Evolutionary conservation across 1,140 invertebrate genomes (phyloP).

Genomic region (Zaprionus capensis): DNA sequence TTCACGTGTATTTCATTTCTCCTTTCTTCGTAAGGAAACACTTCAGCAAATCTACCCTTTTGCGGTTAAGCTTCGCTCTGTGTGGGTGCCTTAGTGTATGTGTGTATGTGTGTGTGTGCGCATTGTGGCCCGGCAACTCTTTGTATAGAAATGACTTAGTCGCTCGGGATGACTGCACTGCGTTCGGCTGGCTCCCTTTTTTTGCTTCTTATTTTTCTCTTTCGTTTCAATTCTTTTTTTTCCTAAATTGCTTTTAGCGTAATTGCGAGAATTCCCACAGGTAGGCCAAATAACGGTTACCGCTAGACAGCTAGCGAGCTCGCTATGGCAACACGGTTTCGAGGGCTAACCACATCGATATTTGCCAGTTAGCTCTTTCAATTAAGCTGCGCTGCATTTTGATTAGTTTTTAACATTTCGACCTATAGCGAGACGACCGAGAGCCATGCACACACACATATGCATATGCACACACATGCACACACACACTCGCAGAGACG

Average conservation of each 20-base stretch:
- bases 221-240: constrained; percentile 23
- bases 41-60: constrained; percentile 32
- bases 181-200: constrained; percentile 20
- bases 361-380: constrained; percentile 63
- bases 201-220: constrained; percentile 15
- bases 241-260: constrained; percentile 77
- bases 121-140: constrained; percentile 35
- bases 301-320: background rate
- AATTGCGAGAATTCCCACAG: constrained; percentile 77
- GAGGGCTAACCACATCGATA: constrained; percentile 64
- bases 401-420: constrained; percentile 75
- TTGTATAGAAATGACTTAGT: constrained; percentile 48
- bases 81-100: constrained; percentile 2
- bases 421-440: constrained; percentile 18
- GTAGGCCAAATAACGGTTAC: constrained; percentile 50
- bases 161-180: constrained; percentile 25
- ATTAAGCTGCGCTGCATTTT: constrained; percentile 69
- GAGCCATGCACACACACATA: constrained; percentile 11
- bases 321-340: constrained; percentile 34
- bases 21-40: background rate
- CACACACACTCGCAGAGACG: background rate
- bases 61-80: constrained; percentile 20
- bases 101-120: constrained; percentile 1
- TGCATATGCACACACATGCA: background rate
- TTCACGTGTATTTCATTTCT: background rate